phyloP scores from a whole-genome alignment of 1,140 invertebrate genomes.

The Physella acuta region DNA sequence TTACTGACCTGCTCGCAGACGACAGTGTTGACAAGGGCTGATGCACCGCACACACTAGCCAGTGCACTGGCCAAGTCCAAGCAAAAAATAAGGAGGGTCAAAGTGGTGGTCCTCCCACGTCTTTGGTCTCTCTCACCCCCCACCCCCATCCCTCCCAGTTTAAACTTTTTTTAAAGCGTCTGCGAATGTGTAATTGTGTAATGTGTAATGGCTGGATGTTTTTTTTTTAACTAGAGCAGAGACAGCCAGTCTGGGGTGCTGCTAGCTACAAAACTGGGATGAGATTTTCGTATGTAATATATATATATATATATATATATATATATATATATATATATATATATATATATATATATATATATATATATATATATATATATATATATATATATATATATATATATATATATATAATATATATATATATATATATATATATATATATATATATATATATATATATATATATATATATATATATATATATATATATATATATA shows the following conservation, averaged over 20 bases:
- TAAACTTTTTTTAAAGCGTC: not conserved
- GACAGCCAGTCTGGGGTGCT: not conserved
- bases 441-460: constrained; percentile 1
- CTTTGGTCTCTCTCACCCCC: no score
- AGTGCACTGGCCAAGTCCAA: no score
- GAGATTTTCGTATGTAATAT: not conserved
- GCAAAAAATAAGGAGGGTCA: no score
- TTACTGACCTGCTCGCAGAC: no score
- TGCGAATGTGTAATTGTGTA: not conserved
- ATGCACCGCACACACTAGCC: no score
- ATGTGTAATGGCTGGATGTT: not conserved
- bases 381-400: not conserved
- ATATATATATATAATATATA: not conserved
- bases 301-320: not conserved
- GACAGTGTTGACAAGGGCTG: no score
- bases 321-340: not conserved
- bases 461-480: not conserved
- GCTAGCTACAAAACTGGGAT: not conserved
- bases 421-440: not conserved
- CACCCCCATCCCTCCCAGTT: not conserved
- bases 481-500: constrained; percentile 1
- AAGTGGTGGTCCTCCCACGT: no score
- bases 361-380: not conserved
- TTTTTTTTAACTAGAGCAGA: not conserved
- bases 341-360: constrained; percentile 1